Percentiles rank a stretch among this genome's conserved stretches.
These are phyloP conservation scores for Bemisia tabaci DNA, from an alignment of 1,140 invertebrate species.

Conservation along the genomic window DNA sequence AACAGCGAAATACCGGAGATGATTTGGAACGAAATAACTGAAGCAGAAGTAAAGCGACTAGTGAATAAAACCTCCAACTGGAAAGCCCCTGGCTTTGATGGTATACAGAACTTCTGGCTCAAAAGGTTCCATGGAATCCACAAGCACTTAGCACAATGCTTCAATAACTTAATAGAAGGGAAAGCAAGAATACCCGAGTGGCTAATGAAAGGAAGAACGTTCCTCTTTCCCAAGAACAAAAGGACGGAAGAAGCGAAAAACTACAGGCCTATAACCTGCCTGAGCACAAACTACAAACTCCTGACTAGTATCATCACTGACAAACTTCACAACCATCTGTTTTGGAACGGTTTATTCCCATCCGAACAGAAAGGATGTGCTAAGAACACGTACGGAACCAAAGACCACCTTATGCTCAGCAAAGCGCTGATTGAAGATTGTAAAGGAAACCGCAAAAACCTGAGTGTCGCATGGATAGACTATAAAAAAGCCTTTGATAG, in stretches of 20 bases:
- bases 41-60: neutral
- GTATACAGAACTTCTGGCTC: conserved; percentile 2
- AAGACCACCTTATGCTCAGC: neutral
- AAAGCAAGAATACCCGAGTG: neutral
- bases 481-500: conserved; percentile 6
- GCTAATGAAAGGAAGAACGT: neutral
- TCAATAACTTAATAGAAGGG: neutral
- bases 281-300: neutral
- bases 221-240: neutral
- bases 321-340: neutral
- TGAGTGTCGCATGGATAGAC: conserved; percentile 2
- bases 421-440: neutral
- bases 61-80: neutral
- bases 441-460: neutral
- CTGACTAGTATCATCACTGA: neutral
- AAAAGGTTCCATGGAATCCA: neutral
- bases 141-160: neutral
- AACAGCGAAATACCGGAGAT: neutral
- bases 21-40: neutral
- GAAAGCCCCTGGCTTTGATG: conserved; percentile 3
- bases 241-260: conserved; percentile 1
- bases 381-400: conserved; percentile 1
- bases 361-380: conserved; percentile 6
- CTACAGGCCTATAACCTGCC: conserved; percentile 1
- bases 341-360: neutral